Evolutionary conservation across 2,888 invertebrate species (phyloP), one percentile per base, ranked within the genome.

Genomic region (Eupithecia centaureata): DNA sequence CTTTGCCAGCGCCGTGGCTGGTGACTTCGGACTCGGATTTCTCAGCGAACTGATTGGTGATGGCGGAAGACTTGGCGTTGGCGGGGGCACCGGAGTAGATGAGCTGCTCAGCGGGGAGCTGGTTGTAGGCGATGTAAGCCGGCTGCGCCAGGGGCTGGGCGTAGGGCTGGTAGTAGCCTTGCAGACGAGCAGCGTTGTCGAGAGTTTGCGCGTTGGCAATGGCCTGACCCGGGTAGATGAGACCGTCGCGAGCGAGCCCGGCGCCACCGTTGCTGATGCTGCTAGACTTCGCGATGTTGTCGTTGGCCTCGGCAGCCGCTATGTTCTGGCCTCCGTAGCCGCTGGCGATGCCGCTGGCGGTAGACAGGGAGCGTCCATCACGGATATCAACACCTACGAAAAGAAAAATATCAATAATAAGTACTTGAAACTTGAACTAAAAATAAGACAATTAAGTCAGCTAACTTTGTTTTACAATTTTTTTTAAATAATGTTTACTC

Each of bases 101-200:
- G 1, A 73, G 59, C 70, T 76, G 68, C 67, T 77, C 70, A 35
- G 72, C 69, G 22, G 79, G 81, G 10, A 63, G 88, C 72, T 92
- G 90, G 68, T 88, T 81, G 77, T 92, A 91, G 7, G 91, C 82
- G 70, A 90, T 78, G 61, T 91, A 79, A 13, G 86, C 79, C n/a
- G 86, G 83, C 0, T 86, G 89, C 0, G 91, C 89, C 18, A 89
- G 75, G 1, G 85, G 76, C 5, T 85, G 76, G 76, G 89, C 89
- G 22, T 89, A 74, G 1, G 85, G 76, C 5, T 85, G 76, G 76
- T 86, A 88, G 80, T 86, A 91, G 12, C 75, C 83, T 63, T 79
- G 74, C 2, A 76, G 74, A 60, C 76, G 76, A 52, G 59, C 56
- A 5, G 67, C 35, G 51, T 71, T 71, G 22, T 70, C 80, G 68